Evolutionary conservation across 2,797 vertebrate species (phyloP).

Genomic region (Cirrhinus mrigala): DNA sequence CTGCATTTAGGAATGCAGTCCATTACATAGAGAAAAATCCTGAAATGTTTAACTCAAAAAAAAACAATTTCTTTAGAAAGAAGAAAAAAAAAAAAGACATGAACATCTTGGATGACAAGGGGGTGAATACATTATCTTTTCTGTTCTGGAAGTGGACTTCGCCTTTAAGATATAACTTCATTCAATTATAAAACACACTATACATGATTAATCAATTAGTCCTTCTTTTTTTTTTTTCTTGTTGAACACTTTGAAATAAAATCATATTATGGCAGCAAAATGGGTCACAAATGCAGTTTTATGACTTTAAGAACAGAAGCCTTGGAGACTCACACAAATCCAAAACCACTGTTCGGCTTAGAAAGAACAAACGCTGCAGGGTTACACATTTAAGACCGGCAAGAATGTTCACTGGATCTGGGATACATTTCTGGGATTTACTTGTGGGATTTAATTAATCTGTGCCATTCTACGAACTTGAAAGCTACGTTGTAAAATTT

Average conservation of each 20-base stretch:
- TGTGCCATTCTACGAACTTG: neutral
- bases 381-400: slow-evolving; percentile 17
- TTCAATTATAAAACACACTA: neutral
- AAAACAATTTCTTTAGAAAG: no score
- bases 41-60: no score
- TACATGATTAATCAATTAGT: neutral
- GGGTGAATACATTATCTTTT: no score
- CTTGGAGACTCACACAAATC: neutral
- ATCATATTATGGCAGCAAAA: neutral
- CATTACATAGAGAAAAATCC: no score
- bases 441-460: slow-evolving; percentile 48
- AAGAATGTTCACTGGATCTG: slow-evolving; percentile 8
- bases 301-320: slow-evolving; percentile 17
- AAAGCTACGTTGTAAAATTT: neutral
- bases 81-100: no score
- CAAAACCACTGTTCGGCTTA: neutral
- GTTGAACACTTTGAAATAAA: neutral
- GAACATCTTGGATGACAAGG: no score
- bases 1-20: no score
- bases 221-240: neutral
- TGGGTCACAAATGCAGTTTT: slow-evolving; percentile 5
- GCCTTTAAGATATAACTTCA: neutral
- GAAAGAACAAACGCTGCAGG: neutral
- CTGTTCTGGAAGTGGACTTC: no score
- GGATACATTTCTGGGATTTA: slow-evolving; percentile 24